phyloP scores from a whole-genome alignment of 1,140 invertebrate species.

The Drosophila orena region DNA sequence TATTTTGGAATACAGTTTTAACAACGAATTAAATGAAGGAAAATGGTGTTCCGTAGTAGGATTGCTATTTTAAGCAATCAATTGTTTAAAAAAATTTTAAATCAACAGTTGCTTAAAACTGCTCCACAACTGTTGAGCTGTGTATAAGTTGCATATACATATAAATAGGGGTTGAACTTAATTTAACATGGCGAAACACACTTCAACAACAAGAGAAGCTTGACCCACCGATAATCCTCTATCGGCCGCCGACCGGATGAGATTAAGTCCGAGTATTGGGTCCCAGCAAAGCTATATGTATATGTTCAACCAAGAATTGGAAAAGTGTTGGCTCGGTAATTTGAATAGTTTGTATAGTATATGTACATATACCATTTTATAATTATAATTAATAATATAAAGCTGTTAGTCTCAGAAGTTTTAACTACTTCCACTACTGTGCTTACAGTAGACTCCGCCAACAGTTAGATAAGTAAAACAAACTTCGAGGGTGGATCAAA shows the following conservation, averaged over 20 bases:
- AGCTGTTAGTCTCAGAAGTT: not conserved
- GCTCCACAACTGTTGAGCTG: not conserved
- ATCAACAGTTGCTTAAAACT: too few relatives aligned
- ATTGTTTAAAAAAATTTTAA: too few relatives aligned
- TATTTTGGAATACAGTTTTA: not conserved
- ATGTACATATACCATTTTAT: too few relatives aligned
- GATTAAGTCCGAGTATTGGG: constrained; percentile 13
- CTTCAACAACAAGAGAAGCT: constrained; percentile 13
- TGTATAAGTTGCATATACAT: not conserved
- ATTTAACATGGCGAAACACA: constrained; percentile 21
- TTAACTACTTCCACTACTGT: too few relatives aligned
- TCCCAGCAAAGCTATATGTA: not conserved
- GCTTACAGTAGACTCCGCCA: too few relatives aligned
- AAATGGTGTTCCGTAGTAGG: not conserved
- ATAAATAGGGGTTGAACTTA: not conserved
- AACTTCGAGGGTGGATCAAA: too few relatives aligned
- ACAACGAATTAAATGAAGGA: not conserved
- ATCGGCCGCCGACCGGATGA: constrained; percentile 22
- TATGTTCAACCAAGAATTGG: not conserved
- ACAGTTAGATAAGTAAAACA: too few relatives aligned
- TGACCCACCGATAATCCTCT: constrained; percentile 11
- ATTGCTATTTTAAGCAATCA: not conserved
- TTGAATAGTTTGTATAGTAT: not conserved
- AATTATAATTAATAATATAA: too few relatives aligned
- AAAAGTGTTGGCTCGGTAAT: not conserved